A percentile compares a stretch with the other conserved stretches of the same genome.
These are phyloP conservation scores for Drosophila truncata DNA, from an alignment of 1,140 invertebrate genomes.

Conservation along the genomic window DNA sequence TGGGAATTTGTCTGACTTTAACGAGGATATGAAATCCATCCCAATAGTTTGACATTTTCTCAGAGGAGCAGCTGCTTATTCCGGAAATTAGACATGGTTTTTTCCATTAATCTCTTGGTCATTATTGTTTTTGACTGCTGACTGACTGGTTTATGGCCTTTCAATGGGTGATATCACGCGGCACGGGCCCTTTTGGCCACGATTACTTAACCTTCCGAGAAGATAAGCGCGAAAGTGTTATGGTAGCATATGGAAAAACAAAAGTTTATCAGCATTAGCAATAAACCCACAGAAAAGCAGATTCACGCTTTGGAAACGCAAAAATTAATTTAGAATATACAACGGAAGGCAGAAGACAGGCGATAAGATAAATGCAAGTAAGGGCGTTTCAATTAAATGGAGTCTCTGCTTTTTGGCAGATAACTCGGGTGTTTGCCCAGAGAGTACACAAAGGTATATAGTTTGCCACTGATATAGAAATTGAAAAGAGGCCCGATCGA, in stretches of 20 bases:
- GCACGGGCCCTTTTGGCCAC: conserved; percentile 14
- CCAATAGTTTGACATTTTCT: conserved; percentile 35
- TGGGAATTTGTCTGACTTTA: too few species aligned
- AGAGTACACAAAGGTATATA: neutral
- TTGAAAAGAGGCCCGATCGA: neutral
- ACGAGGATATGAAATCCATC: conserved; percentile 26
- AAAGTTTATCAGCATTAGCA: conserved; percentile 38
- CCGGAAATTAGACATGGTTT: neutral
- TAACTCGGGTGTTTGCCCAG: conserved; percentile 5
- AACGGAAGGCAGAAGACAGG: conserved; percentile 32
- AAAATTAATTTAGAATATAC: conserved; percentile 69
- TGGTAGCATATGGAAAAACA: conserved; percentile 22
- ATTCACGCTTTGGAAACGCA: conserved; percentile 7
- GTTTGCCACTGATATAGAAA: neutral
- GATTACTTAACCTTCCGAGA: conserved; percentile 34
- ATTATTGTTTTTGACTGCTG: conserved; percentile 1
- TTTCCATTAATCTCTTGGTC: conserved; percentile 10
- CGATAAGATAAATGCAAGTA: conserved; percentile 56
- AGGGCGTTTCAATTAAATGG: conserved; percentile 12
- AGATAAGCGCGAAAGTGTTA: conserved; percentile 30
- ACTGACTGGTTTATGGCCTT: conserved; percentile 24
- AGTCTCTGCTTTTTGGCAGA: conserved; percentile 23
- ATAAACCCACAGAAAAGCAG: conserved; percentile 7
- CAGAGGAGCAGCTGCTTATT: conserved; percentile 6
- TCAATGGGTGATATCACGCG: conserved; percentile 26